Percentiles rank a stretch among this genome's conserved stretches.
phyloP scores from a whole-genome alignment of 2,888 invertebrate genomes.

The Meganola albula region DNA sequence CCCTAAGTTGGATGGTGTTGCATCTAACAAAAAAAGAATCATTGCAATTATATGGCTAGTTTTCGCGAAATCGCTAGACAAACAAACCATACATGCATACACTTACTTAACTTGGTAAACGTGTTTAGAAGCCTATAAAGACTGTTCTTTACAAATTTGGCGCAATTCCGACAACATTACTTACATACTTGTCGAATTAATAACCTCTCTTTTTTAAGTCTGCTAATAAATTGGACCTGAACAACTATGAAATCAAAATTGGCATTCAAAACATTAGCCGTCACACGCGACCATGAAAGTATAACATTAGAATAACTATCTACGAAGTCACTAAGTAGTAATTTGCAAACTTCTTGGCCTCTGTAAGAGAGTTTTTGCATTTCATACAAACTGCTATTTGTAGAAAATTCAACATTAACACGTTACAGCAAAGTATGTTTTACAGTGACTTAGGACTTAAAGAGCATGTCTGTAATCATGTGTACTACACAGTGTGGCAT shows the following conservation, averaged over 20 bases:
- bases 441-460: not conserved
- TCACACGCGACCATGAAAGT: conserved; percentile 23
- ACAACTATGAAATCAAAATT: conserved; percentile 17
- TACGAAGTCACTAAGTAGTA: conserved; percentile 27
- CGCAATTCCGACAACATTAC: no score
- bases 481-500: conserved; percentile 22
- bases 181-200: no score
- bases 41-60: no score
- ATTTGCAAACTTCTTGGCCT: conserved; percentile 36
- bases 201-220: not conserved
- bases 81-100: no score
- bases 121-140: no score
- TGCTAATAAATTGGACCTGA: not conserved
- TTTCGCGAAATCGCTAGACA: no score
- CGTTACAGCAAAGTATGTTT: not conserved
- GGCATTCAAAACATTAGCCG: conserved; percentile 26
- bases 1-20: no score
- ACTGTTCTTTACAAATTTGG: no score
- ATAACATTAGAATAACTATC: conserved; percentile 26
- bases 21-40: no score
- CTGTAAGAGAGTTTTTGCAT: conserved; percentile 18
- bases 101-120: no score
- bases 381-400: no score
- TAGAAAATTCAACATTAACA: no score
- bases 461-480: conserved; percentile 33